Evolutionary conservation across 1,140 invertebrate genomes (phyloP), one percentile per base, ranked within the genome.

Genomic region (Coenobita brevimanus): DNA sequence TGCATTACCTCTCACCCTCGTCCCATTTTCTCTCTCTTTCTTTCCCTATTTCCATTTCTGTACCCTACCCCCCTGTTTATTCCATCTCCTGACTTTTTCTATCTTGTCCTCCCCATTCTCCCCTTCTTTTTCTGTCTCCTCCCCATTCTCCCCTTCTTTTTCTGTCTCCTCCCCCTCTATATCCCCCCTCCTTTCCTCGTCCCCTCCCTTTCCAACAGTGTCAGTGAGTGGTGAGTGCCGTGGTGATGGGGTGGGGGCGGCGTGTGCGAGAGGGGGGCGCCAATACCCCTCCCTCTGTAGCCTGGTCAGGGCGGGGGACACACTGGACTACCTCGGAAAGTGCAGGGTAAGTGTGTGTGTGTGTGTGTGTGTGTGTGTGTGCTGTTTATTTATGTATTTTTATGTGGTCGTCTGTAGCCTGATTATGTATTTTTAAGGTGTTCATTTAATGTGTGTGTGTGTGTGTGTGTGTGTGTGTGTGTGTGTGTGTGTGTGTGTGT

Each of bases 341-440:
- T 87, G 84, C 57, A 79, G 76, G 3, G 84, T 87, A 62, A 87
- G 84, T 87, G 36, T 24, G 15, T 17, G 67, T 24, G 24, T 1
- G 46, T 24, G 2, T n/a, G 73, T 43, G 73, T 24, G 36, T 24
- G 15, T 43, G 41, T 38, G 13, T 43, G 73, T 38, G 36, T 24
- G 17, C 10, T 43, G 36, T 13, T 13, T 50, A 10, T 24, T 50
- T n/a, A 54, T 54, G 4, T 50, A 15, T 36, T 36, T 38, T 13
- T 67, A n/a, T 67, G 27, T 67, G 13, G 10, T 24, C 36, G 36
- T 67, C n/a, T 67, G 62, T 24, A 0, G 10, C 10, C 2, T 67
- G 10, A n/a, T 67, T n/a, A n/a, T 62, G 57, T 62, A 2, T 62
- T 17, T 62, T 62, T 62, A 24, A 6, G n/a, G 6, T 64, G 4